Conservation (phyloP, 2,113 vertebrate genomes). For the Gobio gobio region DNA sequence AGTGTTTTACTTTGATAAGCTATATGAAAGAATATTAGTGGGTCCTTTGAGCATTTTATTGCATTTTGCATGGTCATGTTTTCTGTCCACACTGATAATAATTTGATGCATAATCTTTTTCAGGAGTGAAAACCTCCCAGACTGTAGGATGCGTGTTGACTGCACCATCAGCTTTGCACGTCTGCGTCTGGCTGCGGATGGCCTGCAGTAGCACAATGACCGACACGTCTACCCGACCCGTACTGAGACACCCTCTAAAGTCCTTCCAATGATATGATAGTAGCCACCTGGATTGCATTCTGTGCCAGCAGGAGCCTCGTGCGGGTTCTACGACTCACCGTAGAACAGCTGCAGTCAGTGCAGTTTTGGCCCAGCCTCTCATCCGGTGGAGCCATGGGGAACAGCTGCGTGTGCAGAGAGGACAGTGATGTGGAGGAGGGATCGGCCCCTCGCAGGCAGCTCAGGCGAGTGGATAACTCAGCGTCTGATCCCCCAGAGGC, state of each 20-base stretch:
- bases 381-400: slow-evolving; percentile 86
- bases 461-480: slow-evolving; percentile 79
- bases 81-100: slow-evolving; percentile 10
- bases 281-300: slow-evolving; percentile 93
- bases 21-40: neutral
- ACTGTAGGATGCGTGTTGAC: slow-evolving; percentile 53
- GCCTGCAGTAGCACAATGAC: slow-evolving; percentile 70
- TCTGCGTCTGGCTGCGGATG: slow-evolving; percentile 61
- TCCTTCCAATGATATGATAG: slow-evolving; percentile 99
- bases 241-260: slow-evolving; percentile 74
- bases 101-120: neutral
- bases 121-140: slow-evolving; percentile 29
- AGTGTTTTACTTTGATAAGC: neutral
- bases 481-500: slow-evolving; percentile 71
- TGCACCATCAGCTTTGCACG: slow-evolving; percentile 25
- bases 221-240: slow-evolving; percentile 65
- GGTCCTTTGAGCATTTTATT: neutral
- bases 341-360: slow-evolving; percentile 81
- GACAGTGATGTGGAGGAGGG: slow-evolving; percentile 92
- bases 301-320: slow-evolving; percentile 95
- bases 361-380: slow-evolving; percentile 78
- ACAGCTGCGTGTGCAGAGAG: slow-evolving; percentile 94
- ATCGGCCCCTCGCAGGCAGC: slow-evolving; percentile 75
- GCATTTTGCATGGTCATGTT: neutral
- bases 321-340: slow-evolving; percentile 86